Percentiles rank a stretch among this genome's conserved stretches.
Evolutionary conservation across 2,888 invertebrate species (phyloP).

Genomic region (Eristalis arbustorum): DNA sequence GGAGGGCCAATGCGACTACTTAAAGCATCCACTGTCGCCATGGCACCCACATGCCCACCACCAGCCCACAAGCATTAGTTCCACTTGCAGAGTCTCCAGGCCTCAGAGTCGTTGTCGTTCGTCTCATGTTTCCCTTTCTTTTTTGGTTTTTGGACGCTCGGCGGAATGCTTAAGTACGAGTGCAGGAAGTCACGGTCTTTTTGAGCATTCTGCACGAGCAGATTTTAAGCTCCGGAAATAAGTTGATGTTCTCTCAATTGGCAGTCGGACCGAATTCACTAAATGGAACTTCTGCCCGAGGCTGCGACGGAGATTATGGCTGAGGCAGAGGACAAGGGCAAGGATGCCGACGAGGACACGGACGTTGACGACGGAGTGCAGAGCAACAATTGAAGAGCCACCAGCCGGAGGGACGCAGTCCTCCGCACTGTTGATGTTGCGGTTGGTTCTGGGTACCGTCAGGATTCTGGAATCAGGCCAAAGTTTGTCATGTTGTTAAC

Average conservation of each 20-base stretch:
- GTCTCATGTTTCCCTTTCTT: not conserved
- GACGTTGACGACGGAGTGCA: not conserved
- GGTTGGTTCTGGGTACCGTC: slow-evolving; percentile 48
- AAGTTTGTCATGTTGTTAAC: slow-evolving; percentile 69
- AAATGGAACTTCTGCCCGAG: slow-evolving; percentile 22
- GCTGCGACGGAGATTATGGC: not conserved
- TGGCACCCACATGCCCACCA: not conserved
- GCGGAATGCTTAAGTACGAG: slow-evolving; percentile 49
- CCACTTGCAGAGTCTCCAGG: not conserved
- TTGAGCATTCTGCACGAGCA: slow-evolving; percentile 52
- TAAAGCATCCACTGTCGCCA: not conserved
- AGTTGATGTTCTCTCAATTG: slow-evolving; percentile 57
- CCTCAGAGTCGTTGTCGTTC: not conserved
- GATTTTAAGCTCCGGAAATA: slow-evolving; percentile 64
- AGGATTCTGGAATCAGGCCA: slow-evolving; percentile 46
- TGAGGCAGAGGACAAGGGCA: not conserved
- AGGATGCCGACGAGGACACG: not conserved
- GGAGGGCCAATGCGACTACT: not conserved
- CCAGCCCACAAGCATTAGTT: not conserved
- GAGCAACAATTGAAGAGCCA: slow-evolving; percentile 28
- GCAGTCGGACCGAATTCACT: slow-evolving; percentile 20
- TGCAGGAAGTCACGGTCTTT: slow-evolving; percentile 53
- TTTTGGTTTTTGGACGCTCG: not conserved
- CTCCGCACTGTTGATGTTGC: slow-evolving; percentile 47
- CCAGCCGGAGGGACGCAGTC: not conserved